Base-by-base conservation (phyloP, 2,113 vertebrate genomes). In the Urocynchramus pylzowi region DNA sequence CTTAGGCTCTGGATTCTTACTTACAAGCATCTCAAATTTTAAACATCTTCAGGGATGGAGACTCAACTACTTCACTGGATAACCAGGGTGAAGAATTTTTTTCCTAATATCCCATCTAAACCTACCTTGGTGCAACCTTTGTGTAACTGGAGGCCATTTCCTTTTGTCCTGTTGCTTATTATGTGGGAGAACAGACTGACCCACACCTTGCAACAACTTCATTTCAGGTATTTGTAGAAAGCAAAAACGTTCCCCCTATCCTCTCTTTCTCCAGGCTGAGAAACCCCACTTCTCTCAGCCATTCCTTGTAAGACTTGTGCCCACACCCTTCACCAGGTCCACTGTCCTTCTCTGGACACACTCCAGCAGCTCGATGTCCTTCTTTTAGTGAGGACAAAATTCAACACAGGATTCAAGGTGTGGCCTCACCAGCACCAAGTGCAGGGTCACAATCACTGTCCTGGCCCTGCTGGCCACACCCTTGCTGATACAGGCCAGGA, bases 231-330 rank as follows among this genome's bases (percentile, higher is more conserved):
- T 60, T 22, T 42, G 23, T 37, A 68, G 41, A 54, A 65, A 68
- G 11, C 31, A 41, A 7, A 74, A 80, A 44, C 5, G 9, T n/a
- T 41, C 5, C 2, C 5, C 7, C 2, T 0, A 60, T 13, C 7
- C 16, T 33, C 21, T 19, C 31, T 28, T 53, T 64, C 22, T 47
- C 7, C 45, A 78, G 21, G 22, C 45, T 65, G 16, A 69, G 73
- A 16, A 80, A 7, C 1, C 8, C 7, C 28, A 44, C 24, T 42
- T 63, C 35, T 22, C 49, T 44, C 49, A 75, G 42, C 6, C 11
- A 22, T 28, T 75, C 56, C 35, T 63, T 7, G 0, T 30, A 21
- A 47, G 18, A 60, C 30, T 33, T 53, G 10, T 28, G 20, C 39
- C 13, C 45, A 60, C 18, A 53, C 5, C 31, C 26, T 57, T 45